phyloP scores from a whole-genome alignment of 2,797 vertebrate species.

The Typhlichthys subterraneus region DNA sequence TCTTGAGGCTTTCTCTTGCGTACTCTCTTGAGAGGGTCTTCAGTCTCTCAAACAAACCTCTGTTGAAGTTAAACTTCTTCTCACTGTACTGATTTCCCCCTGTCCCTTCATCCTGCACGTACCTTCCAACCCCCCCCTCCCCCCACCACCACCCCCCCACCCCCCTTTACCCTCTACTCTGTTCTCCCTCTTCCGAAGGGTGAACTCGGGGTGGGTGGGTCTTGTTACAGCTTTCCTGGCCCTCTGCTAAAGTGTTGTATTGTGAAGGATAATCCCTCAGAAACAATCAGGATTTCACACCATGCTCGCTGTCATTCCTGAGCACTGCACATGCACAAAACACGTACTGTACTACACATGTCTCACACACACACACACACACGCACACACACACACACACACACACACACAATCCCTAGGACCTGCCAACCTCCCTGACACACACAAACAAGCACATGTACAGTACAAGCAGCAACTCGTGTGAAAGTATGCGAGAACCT shows the following conservation, averaged over 20 bases:
- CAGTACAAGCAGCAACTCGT: conserved; percentile 57
- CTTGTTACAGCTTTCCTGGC: conserved; percentile 65
- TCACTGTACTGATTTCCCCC: too few relatives aligned
- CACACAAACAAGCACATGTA: conserved; percentile 35
- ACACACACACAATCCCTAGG: neutral
- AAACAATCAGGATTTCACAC: conserved; percentile 67
- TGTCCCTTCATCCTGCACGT: too few relatives aligned
- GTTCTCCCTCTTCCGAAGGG: conserved; percentile 11
- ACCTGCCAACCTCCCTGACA: conserved; percentile 24
- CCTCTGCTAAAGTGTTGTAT: conserved; percentile 64
- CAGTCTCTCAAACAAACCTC: conserved; percentile 36
- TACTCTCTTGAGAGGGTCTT: conserved; percentile 68
- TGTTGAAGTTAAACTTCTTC: too few relatives aligned
- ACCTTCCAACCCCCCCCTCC: too few relatives aligned
- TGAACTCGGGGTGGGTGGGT: conserved; percentile 63
- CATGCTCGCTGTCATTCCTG: neutral
- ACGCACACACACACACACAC: conserved; percentile 1
- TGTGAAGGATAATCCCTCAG: conserved; percentile 67
- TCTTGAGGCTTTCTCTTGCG: conserved; percentile 58
- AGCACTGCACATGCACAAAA: neutral
- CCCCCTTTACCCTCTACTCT: too few relatives aligned
- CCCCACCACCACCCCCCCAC: too few relatives aligned
- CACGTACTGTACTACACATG: too few relatives aligned
- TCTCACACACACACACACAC: neutral
- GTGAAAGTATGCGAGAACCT: conserved; percentile 60